Base-by-base conservation (phyloP, 2,888 invertebrate species). In the Synanthedon vespiformis region DNA sequence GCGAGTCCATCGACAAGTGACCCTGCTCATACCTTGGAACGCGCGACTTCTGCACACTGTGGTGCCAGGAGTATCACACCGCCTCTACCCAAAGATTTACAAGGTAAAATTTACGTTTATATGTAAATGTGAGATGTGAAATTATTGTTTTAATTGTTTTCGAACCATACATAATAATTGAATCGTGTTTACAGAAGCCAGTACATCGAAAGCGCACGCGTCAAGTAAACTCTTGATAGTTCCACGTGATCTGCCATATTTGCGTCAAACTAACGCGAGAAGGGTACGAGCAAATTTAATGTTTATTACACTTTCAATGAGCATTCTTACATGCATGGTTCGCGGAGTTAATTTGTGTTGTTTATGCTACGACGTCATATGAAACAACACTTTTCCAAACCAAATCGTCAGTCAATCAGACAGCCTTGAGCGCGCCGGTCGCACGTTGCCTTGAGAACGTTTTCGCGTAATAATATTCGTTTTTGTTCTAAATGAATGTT, bases 251-350 rank as follows among this genome's bases (percentile, higher is more conserved):
- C 81, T 87, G 55, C 87, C 87, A 41, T 87, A 87, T 64, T 72
- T 87, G 73, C 82, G 87, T 67, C 87, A 87, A 73, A 87, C 87
- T 79, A 86, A 87, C 87, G 87, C 87, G 52, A 70, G 87, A 72
- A 80, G 87, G 77, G 87, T 85, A 67, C 72, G 74, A 65, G 56
- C 14, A 34, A n/a, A 40, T 50, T 12, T 16, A 44, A 44, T 44
- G n/a, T n/a, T 18, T 6, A 34, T 34, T 34, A 10, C 34, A 34
- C 34, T 34, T 34, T 34, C 34, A 34, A 34, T 34, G 34, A 34
- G 34, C 34, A 34, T 34, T 34, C 34, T 34, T 34, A 34, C 34
- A 34, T 34, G 34, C 34, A 10, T 34, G 34, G 34, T 34, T 34
- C 34, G 34, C 34, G 34, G 10, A 34, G 34, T 34, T 34, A 34